These are phyloP conservation scores for Montipora capitata DNA, from an alignment of 92 coral and sea anemone species.

Conservation along the genomic window DNA sequence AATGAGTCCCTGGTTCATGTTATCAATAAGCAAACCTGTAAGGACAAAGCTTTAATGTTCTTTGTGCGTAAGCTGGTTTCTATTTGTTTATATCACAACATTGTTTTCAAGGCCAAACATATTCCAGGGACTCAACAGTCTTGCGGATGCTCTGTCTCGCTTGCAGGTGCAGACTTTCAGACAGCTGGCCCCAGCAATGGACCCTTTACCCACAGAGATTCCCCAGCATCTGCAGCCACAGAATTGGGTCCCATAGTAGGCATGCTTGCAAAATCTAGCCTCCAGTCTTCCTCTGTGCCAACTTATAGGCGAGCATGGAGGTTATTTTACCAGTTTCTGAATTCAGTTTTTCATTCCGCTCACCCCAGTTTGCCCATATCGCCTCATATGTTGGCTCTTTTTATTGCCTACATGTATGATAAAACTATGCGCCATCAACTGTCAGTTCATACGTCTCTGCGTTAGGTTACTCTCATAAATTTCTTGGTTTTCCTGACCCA, in stretches of 20 bases:
- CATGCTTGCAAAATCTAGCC: conserved; percentile 43
- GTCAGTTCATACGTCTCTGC: conserved; percentile 10
- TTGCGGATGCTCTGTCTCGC: too few species aligned
- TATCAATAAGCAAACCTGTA: too few species aligned
- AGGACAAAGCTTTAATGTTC: too few species aligned
- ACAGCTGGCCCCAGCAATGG: conserved; percentile 68
- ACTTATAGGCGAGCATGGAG: conserved; percentile 74
- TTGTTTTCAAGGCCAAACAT: too few species aligned
- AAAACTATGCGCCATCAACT: neutral
- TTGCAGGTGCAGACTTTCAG: conserved; percentile 48
- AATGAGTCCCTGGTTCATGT: too few species aligned
- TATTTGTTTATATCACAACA: too few species aligned
- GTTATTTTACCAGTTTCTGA: conserved; percentile 24
- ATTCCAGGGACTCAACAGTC: too few species aligned
- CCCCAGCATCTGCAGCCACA: conserved; percentile 68
- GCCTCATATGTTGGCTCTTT: neutral
- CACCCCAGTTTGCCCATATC: neutral
- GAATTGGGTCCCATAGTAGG: conserved; percentile 57
- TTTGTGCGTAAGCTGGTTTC: too few species aligned
- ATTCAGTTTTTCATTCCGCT: neutral
- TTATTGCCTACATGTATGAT: neutral
- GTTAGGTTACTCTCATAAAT: neutral
- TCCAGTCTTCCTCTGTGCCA: conserved; percentile 68
- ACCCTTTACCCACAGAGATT: conserved; percentile 44
- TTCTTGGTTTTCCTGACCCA: neutral